Evolutionary conservation across 2,888 invertebrate genomes (phyloP), one percentile per base, ranked within the genome.

Genomic region (Griposia aprilina): DNA sequence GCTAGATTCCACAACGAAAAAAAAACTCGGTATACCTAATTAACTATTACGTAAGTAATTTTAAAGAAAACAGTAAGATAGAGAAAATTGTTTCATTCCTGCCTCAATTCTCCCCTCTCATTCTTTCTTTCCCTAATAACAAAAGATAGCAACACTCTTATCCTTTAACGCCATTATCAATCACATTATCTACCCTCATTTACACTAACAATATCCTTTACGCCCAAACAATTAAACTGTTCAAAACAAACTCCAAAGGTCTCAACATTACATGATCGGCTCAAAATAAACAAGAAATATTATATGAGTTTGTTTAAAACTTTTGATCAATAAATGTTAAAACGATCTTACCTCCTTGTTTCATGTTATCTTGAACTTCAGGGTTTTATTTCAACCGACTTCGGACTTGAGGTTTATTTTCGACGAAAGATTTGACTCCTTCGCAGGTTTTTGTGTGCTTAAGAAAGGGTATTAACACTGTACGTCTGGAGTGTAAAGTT

Each of bases 251-350:
- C 71, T 36, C 8, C 1, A 20, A 83, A 65, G 41, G 69, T 41
- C 60, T 68, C 45, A 63, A 72, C 67, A 67, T 76, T 60, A 71
- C 83, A 78, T 60, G 74, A 78, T 72, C 59, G 59, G 69, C 30
- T 68, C 63, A 69, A 78, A 82, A 72, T 50, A 69, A 81, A 81
- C 76, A 74, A 48, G 71, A 57, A 70, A 81, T 63, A 26, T 62
- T 62, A 77, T 59, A 26, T 60, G 45, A 17, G 36, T 26, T 72
- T 52, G 65, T 65, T 62, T 50, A 7, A n/a, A 82, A 85, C 68
- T 74, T 81, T 74, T 59, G 60, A 30, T 69, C 26, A 41, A 62
- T 73, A 52, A 82, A 74, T 71, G n/a, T 68, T 74, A 4, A 55
- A 71, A 68, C 67, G 55, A 26, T 71, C 36, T 68, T 45, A 10